Conservation (phyloP, 2,797 vertebrate species). For the Clarias pachynema region DNA sequence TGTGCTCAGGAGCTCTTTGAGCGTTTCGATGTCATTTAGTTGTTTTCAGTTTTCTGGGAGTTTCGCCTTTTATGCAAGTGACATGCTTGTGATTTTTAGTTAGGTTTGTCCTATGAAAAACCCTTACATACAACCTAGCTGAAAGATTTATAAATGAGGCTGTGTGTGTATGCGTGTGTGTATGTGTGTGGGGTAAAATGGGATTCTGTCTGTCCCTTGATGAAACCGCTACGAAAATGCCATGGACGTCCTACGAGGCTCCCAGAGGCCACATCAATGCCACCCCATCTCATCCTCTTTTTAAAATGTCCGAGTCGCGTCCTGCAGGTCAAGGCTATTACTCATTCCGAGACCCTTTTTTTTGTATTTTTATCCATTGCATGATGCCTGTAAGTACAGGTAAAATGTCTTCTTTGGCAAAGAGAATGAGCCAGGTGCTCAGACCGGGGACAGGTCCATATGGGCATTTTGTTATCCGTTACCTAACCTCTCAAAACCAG, state of each 20-base stretch:
- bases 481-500: conserved; percentile 50
- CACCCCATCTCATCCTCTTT: conserved; percentile 57
- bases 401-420: conserved; percentile 21
- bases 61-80: neutral
- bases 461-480: conserved; percentile 52
- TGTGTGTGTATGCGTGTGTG: neutral
- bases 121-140: neutral
- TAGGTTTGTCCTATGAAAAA: neutral
- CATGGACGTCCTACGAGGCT: conserved; percentile 54
- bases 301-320: conserved; percentile 45
- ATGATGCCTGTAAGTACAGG: conserved; percentile 45
- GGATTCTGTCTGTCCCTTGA: conserved; percentile 37
- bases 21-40: neutral
- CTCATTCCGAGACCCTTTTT: conserved; percentile 58
- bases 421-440: conserved; percentile 1
- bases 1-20: neutral
- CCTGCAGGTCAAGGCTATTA: conserved; percentile 57
- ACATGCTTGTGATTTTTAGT: neutral
- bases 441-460: conserved; percentile 8
- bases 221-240: conserved; percentile 55
- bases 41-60: neutral
- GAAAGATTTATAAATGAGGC: neutral
- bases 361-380: conserved; percentile 44
- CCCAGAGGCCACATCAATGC: conserved; percentile 59
- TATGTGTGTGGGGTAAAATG: neutral